Base-by-base conservation (phyloP, 2,888 invertebrate species). In the Oligia latruncula region DNA sequence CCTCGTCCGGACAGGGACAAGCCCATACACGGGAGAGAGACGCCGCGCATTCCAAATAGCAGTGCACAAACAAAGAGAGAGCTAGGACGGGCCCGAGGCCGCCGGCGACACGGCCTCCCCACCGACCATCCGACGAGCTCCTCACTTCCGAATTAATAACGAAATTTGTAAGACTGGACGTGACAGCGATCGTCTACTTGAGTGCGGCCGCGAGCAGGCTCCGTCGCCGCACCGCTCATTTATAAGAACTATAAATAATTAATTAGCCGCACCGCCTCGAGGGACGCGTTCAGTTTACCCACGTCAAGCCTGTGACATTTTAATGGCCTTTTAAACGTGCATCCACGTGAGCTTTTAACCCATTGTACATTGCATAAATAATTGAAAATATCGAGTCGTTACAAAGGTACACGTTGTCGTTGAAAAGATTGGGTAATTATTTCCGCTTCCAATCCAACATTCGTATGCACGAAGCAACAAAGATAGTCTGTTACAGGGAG, bases 231-330 rank as follows among this genome's bases (percentile, higher is more conserved):
- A 75, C 80, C 78, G 71, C 90, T 91, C 91, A 87, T 93, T 92
- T 92, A 91, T 92, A 93, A 93, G 91, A 95, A 94, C 94, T 95
- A 95, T 95, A 95, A 95, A 95, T 95, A 95, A 95, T 94, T 94
- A 95, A 96, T 94, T 94, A 93, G 92, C 90, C 90, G 82, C 86
- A 85, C 89, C 90, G 90, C 91, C 92, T 90, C 90, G 90, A 90
- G 92, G 92, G 91, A 90, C 90, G 89, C 87, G 92, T 89, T 91
- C 92, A 90, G 91, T 91, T 92, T 92, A 94, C 94, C 95, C 94
- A 92, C 92, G 92, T 95, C 95, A 95, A 91, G 91, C 88, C 92
- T 90, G 94, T 95, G 95, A 95, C 95, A 95, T 95, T 96, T 96
- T 95, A 95, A 96, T 95, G 95, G 93, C 92, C 92, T 94, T 95